phyloP scores from a whole-genome alignment of 2,113 vertebrate species.

The Lamprotornis superbus region DNA sequence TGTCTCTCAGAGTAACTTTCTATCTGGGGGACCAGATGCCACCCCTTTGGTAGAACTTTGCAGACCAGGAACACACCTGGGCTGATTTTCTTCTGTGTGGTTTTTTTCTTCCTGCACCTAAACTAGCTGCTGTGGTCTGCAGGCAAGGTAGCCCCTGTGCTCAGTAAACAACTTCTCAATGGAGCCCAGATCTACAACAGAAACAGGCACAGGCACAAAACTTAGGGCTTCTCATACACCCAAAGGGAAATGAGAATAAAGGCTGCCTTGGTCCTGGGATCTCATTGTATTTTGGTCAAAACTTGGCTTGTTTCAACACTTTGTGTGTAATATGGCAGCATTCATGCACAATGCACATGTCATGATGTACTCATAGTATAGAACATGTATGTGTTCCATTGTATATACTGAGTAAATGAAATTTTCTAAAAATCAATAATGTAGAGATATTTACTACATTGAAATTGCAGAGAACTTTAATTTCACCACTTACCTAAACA shows the following conservation, averaged over 20 bases:
- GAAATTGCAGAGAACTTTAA: background rate
- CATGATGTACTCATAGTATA: background rate
- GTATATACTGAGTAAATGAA: background rate
- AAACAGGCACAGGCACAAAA: background rate
- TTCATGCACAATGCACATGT: background rate
- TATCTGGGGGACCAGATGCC: background rate
- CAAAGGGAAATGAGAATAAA: background rate
- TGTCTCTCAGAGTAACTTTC: background rate
- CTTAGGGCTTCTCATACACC: background rate
- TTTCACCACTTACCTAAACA: background rate
- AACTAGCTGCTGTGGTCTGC: background rate
- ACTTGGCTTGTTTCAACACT: background rate
- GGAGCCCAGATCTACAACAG: background rate
- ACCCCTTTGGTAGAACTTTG: background rate
- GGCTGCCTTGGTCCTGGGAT: background rate
- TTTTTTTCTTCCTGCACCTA: background rate
- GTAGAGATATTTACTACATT: background rate
- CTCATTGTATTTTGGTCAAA: background rate
- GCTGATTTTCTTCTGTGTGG: background rate
- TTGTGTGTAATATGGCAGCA: background rate
- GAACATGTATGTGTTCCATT: background rate
- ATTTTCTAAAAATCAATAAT: background rate
- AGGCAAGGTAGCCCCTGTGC: accelerated
- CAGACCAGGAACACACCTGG: background rate
- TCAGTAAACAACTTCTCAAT: background rate